These are phyloP conservation scores for Leptosomus discolor DNA, from an alignment of 2,113 vertebrate genomes.

Conservation along the genomic window DNA sequence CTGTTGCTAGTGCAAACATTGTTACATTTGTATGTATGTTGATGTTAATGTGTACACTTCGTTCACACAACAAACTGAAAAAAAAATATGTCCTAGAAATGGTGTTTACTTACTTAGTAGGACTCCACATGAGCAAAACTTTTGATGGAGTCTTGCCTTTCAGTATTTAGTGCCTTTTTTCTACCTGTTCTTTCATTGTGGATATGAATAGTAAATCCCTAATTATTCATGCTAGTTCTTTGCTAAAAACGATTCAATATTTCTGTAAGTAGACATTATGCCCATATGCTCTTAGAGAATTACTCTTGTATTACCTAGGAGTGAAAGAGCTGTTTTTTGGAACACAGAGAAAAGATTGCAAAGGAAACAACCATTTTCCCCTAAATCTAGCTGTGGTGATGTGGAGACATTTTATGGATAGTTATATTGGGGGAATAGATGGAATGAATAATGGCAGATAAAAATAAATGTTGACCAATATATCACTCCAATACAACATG, in stretches of 20 bases:
- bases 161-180: not conserved
- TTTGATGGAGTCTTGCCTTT: not conserved
- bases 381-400: not conserved
- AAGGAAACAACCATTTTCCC: not conserved
- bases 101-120: not conserved
- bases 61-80: not conserved
- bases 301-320: not conserved
- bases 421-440: not conserved
- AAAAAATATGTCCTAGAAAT: not conserved
- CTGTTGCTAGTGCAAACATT: not conserved
- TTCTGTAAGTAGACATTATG: not conserved
- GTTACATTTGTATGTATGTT: not conserved
- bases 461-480: not conserved
- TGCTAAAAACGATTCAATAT: not conserved
- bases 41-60: not conserved
- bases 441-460: not conserved
- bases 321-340: not conserved
- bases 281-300: not conserved
- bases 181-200: not conserved
- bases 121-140: not conserved
- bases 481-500: not conserved
- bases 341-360: not conserved
- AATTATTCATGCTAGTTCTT: not conserved
- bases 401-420: not conserved
- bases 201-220: not conserved